phyloP scores from a whole-genome alignment of 2,888 invertebrate genomes.

The Yponomeuta evonymella region DNA sequence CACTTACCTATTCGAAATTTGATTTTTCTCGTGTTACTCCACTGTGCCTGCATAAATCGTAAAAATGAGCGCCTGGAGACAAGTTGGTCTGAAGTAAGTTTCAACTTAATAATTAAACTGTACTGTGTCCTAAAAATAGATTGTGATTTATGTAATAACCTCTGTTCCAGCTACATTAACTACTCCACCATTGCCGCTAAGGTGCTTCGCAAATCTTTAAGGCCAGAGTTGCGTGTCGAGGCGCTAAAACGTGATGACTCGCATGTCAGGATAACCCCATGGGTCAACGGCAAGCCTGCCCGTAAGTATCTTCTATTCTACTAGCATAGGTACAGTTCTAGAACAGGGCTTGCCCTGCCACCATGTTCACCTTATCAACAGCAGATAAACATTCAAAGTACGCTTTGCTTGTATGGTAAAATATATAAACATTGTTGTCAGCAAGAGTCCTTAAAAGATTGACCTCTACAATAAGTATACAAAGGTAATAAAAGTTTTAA shows the following conservation, averaged over 20 bases:
- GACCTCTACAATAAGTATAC: no score
- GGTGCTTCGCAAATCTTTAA: conserved; percentile 86
- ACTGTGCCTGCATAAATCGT: conserved; percentile 8
- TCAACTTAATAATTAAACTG: no score
- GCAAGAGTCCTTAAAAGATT: no score
- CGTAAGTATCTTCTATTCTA: conserved; percentile 77
- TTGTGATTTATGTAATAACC: not conserved
- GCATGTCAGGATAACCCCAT: conserved; percentile 88
- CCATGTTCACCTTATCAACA: no score
- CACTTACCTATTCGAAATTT: not conserved
- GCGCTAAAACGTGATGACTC: conserved; percentile 85
- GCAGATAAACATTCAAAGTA: no score
- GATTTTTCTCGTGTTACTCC: not conserved
- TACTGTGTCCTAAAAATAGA: not conserved
- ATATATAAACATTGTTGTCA: no score
- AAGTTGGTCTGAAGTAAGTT: conserved; percentile 88
- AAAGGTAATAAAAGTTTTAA: no score
- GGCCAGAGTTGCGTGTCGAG: conserved; percentile 82
- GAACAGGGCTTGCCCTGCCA: not conserved
- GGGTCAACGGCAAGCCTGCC: conserved; percentile 91
- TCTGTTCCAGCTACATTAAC: conserved; percentile 89
- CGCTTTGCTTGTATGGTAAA: no score
- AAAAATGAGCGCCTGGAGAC: conserved; percentile 88
- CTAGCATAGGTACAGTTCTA: not conserved
- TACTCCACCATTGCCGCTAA: conserved; percentile 96